Percentiles rank a stretch among this genome's conserved stretches.
These are phyloP conservation scores for Tetanocera ferruginea DNA, from an alignment of 2,888 invertebrate genomes.

Conservation along the genomic window DNA sequence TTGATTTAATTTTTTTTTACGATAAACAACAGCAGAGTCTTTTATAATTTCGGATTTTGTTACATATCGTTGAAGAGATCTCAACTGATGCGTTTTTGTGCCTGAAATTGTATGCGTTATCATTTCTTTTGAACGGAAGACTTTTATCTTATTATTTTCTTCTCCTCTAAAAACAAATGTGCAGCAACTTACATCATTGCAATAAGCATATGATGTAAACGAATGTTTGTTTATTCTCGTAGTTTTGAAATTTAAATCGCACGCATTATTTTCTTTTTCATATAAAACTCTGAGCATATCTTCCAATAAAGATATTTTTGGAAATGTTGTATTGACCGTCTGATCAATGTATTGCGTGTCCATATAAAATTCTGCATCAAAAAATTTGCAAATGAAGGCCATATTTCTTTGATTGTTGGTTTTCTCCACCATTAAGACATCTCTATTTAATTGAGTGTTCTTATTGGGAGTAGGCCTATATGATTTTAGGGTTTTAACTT, in stretches of 20 bases:
- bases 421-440: not conserved
- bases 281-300: not conserved
- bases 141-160: not conserved
- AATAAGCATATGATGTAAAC: not conserved
- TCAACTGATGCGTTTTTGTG: too few species aligned
- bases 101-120: too few species aligned
- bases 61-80: too few species aligned
- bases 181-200: not conserved
- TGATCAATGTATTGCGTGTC: too few species aligned
- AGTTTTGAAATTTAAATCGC: not conserved
- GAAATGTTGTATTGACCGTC: not conserved
- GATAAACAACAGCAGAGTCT: too few species aligned
- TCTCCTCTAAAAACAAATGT: not conserved
- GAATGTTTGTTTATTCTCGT: not conserved
- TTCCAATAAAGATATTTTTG: not conserved
- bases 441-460: not conserved
- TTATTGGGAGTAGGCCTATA: not conserved
- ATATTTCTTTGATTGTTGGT: not conserved
- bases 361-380: too few species aligned
- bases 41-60: too few species aligned
- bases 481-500: not conserved
- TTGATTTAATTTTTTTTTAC: not conserved
- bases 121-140: too few species aligned
- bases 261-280: not conserved
- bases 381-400: not conserved